Evolutionary conservation across 2,888 invertebrate genomes (phyloP).

Genomic region (Steinernema carpocapsae): DNA sequence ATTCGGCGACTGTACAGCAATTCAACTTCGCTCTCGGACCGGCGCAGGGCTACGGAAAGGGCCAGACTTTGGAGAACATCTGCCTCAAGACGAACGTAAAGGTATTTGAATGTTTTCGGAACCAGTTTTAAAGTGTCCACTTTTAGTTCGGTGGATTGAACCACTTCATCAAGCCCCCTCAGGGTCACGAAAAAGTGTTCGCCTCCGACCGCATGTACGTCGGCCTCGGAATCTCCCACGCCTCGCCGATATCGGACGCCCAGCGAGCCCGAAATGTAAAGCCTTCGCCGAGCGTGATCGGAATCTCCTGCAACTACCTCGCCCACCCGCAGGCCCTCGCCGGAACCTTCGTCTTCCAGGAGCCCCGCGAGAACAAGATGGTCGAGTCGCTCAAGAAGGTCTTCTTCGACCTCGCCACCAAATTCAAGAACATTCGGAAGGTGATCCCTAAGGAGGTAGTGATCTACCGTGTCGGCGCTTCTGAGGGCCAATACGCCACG

Average conservation of each 20-base stretch:
- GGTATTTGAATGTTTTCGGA: background rate
- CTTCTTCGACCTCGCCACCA: constrained; percentile 19
- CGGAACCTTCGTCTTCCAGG: constrained; percentile 53
- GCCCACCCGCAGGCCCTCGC: background rate
- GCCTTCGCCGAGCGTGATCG: constrained; percentile 37
- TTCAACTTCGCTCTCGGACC: constrained; percentile 20
- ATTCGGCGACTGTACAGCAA: constrained; percentile 37
- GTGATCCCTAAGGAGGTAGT: constrained; percentile 43
- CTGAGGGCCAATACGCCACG: constrained; percentile 45
- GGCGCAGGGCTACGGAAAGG: constrained; percentile 22
- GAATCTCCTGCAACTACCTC: constrained; percentile 26
- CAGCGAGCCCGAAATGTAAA: background rate
- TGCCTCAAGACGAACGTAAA: constrained; percentile 48
- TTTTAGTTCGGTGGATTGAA: constrained; percentile 47
- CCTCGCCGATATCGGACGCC: background rate
- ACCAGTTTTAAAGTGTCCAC: constrained; percentile 35
- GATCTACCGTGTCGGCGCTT: constrained; percentile 47
- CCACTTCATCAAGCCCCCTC: constrained; percentile 34
- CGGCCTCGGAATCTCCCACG: constrained; percentile 22
- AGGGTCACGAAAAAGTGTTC: background rate
- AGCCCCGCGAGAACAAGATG: constrained; percentile 18
- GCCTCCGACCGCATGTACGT: constrained; percentile 18
- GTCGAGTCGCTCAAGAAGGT: background rate
- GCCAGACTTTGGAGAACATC: constrained; percentile 47
- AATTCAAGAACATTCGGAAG: constrained; percentile 1